Evolutionary conservation across 2,113 vertebrate species (phyloP).

Genomic region (Ceuthmochares aereus): DNA sequence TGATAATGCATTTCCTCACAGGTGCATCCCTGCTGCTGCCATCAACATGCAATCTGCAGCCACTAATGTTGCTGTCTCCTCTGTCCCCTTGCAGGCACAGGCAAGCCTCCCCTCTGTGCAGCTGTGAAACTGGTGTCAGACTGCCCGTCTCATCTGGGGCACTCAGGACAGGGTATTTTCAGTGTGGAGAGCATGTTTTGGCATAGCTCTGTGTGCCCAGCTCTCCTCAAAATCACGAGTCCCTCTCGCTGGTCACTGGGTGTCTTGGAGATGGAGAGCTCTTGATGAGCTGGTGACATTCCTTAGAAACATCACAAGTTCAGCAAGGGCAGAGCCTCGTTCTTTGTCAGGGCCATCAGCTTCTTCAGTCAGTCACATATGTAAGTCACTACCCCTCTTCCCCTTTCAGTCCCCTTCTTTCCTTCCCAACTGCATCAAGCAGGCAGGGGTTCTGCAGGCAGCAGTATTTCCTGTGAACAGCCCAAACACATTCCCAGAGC

Average conservation of each 20-base stretch:
- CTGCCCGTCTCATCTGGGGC: not conserved
- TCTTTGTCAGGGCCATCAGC: not conserved
- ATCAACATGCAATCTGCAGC: not conserved
- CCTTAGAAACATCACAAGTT: not conserved
- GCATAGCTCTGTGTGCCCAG: not conserved
- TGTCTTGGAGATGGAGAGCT: not conserved
- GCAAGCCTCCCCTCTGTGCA: not conserved
- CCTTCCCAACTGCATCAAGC: not conserved
- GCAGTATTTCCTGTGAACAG: not conserved
- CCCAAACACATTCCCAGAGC: rapidly evolving
- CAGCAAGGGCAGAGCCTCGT: not conserved
- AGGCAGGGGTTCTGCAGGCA: not conserved
- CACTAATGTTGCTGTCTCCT: not conserved
- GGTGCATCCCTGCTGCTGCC: not conserved
- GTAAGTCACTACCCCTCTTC: not conserved
- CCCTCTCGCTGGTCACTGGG: rapidly evolving
- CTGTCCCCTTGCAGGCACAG: not conserved
- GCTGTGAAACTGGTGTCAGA: not conserved
- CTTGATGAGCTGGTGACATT: not conserved
- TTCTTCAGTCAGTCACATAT: not conserved
- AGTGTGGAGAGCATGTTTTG: rapidly evolving
- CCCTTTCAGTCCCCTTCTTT: not conserved
- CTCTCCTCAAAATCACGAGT: not conserved
- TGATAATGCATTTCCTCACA: not conserved
- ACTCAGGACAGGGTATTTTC: not conserved